Conservation (phyloP, 1,140 invertebrate genomes). For the Heterodera schachtii region DNA sequence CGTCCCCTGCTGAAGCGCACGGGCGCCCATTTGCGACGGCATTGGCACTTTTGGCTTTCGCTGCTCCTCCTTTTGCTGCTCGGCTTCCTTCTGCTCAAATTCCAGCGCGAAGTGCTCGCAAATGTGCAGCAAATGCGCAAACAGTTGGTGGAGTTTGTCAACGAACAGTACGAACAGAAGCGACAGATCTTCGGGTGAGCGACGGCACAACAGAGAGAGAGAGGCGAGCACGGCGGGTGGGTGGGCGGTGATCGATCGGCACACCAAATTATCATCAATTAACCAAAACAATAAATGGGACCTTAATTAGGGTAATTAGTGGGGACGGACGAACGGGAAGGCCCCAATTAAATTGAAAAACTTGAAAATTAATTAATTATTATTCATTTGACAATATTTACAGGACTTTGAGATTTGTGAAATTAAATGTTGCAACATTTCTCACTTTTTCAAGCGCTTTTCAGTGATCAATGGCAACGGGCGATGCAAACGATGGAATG, state of each 20-base stretch:
- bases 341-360: constrained; percentile 1
- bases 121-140: constrained; percentile 21
- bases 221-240: neutral
- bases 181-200: constrained; percentile 26
- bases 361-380: no score
- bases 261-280: no score
- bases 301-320: no score
- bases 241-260: neutral
- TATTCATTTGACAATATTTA: no score
- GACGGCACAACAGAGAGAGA: neutral
- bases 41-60: constrained; percentile 6
- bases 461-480: neutral
- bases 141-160: constrained; percentile 15
- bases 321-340: no score
- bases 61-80: constrained; percentile 11
- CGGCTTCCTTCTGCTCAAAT: constrained; percentile 7
- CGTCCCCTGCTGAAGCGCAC: neutral
- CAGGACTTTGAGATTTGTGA: no score
- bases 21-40: constrained; percentile 10
- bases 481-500: constrained; percentile 5
- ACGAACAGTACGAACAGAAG: constrained; percentile 19
- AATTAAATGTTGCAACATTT: no score
- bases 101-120: constrained; percentile 14
- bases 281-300: no score
- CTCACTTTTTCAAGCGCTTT: no score